Conservation (phyloP, 2,797 vertebrate species). For the Ptychobarbus kaznakovi region DNA sequence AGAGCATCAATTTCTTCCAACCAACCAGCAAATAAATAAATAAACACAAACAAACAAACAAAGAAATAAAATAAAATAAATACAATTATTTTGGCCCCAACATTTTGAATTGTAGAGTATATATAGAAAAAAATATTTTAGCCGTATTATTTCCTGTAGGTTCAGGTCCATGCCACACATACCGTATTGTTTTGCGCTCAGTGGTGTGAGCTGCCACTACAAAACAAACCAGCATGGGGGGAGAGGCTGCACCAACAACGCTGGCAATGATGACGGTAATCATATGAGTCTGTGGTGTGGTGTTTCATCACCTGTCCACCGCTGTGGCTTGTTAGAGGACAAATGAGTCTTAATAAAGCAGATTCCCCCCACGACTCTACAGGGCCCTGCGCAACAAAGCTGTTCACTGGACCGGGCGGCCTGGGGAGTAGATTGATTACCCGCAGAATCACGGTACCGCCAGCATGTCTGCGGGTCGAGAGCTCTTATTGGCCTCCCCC, state of each 20-base stretch:
- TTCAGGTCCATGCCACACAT: background rate
- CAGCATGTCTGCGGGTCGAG: conserved; percentile 77
- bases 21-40: background rate
- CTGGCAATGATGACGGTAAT: conserved; percentile 75
- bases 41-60: too few species aligned
- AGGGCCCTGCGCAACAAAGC: conserved; percentile 70
- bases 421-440: conserved; percentile 78
- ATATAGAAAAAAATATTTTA: background rate
- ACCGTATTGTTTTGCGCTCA: background rate
- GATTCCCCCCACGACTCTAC: conserved; percentile 67
- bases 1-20: background rate
- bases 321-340: conserved; percentile 79
- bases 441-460: conserved; percentile 75
- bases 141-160: background rate
- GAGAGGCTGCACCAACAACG: conserved; percentile 66
- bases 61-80: background rate
- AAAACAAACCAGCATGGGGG: conserved; percentile 68
- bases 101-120: background rate
- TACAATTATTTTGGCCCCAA: background rate
- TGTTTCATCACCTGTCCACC: conserved; percentile 79
- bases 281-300: conserved; percentile 77
- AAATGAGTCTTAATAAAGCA: conserved; percentile 82
- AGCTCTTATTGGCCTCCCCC: conserved; percentile 64
- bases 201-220: conserved; percentile 63
- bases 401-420: conserved; percentile 64